Conservation (phyloP, 2,113 vertebrate genomes). For the Brachyhypopomus gauderio region DNA sequence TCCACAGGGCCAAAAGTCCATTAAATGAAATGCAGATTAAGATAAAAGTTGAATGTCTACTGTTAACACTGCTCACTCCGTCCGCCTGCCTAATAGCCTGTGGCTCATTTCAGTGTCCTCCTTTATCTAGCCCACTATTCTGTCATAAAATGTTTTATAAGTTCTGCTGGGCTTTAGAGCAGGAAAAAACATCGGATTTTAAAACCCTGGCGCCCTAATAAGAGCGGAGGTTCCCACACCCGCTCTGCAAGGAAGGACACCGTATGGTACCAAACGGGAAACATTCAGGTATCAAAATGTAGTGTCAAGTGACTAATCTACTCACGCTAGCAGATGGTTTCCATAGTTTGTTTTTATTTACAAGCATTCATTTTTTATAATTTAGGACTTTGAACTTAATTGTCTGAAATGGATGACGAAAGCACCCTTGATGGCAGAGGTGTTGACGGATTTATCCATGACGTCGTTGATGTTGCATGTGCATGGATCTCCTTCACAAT, state of each 20-base stretch:
- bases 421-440: slow-evolving; percentile 40
- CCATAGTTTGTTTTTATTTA: not conserved
- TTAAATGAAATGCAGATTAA: slow-evolving; percentile 6
- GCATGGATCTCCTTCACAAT: slow-evolving; percentile 77
- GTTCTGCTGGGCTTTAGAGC: not conserved
- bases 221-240: not conserved
- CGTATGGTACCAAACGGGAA: not conserved
- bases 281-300: slow-evolving; percentile 24
- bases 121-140: not conserved
- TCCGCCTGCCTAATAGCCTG: not conserved
- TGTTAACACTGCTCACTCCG: slow-evolving; percentile 25
- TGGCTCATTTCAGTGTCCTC: not conserved
- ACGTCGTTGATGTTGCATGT: slow-evolving; percentile 16
- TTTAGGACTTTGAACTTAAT: slow-evolving; percentile 6
- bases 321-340: slow-evolving; percentile 33
- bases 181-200: not conserved
- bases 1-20: not conserved
- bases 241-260: not conserved
- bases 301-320: slow-evolving; percentile 9
- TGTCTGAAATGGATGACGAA: slow-evolving; percentile 27
- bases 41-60: slow-evolving; percentile 23
- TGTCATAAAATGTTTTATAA: not conserved
- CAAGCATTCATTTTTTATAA: slow-evolving; percentile 22
- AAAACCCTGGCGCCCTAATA: not conserved
- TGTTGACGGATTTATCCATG: slow-evolving; percentile 22